Percentiles rank a stretch among this genome's conserved stretches.
phyloP scores from a whole-genome alignment of 2,888 invertebrate species.

The Drosophila neutralis region DNA sequence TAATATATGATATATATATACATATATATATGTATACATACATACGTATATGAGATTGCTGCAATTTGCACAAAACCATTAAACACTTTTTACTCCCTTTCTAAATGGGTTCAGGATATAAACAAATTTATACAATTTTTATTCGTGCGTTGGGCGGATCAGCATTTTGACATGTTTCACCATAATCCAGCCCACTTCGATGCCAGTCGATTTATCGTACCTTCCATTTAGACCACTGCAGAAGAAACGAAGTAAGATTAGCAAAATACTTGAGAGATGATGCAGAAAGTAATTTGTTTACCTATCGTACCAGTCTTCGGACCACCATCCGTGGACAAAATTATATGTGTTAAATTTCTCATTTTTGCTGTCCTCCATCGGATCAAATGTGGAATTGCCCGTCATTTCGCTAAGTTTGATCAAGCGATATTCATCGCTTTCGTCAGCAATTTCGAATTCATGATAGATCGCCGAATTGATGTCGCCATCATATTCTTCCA shows the following conservation, averaged over 20 bases:
- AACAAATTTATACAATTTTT: too few relatives aligned
- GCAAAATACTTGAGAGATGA: background rate
- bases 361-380: background rate
- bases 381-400: background rate
- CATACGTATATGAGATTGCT: too few relatives aligned
- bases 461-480: background rate
- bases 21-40: too few relatives aligned
- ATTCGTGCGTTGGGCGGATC: background rate
- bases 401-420: background rate
- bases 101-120: background rate
- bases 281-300: background rate
- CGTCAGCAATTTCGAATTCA: background rate
- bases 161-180: background rate
- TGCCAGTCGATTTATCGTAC: background rate
- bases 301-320: rapidly evolving
- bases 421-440: background rate
- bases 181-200: rapidly evolving
- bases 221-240: background rate
- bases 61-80: too few relatives aligned
- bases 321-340: background rate
- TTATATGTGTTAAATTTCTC: too few relatives aligned
- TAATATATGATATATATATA: too few relatives aligned
- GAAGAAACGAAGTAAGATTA: background rate
- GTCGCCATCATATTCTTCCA: rapidly evolving
- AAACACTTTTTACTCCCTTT: background rate